Conservation (phyloP, 2,888 invertebrate species). For the Eupithecia exiguata region DNA sequence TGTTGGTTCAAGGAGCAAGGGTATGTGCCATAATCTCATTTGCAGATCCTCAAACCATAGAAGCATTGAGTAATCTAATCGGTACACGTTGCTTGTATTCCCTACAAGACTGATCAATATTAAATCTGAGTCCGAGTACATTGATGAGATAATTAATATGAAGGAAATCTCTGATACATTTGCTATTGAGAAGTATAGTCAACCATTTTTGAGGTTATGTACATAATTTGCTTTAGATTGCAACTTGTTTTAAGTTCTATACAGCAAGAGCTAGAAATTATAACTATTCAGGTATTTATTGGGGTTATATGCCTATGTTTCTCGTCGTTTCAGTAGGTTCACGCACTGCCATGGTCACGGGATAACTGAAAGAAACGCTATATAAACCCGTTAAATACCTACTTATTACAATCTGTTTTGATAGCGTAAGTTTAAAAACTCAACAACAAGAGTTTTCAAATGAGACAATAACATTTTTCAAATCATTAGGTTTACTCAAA, state of each 20-base stretch:
- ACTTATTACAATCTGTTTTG: background rate
- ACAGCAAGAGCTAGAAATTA: background rate
- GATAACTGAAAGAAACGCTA: background rate
- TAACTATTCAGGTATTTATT: background rate
- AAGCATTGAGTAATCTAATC: background rate
- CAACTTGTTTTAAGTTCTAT: background rate
- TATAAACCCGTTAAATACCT: background rate
- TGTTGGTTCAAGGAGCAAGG: slow-evolving; percentile 39
- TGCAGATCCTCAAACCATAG: slow-evolving; percentile 13
- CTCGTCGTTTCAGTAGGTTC: background rate
- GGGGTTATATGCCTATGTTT: background rate
- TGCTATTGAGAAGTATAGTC: background rate
- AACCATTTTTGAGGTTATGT: background rate
- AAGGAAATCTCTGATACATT: background rate
- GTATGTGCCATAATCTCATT: slow-evolving; percentile 27
- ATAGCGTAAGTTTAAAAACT: background rate
- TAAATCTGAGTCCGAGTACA: background rate
- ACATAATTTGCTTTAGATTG: background rate
- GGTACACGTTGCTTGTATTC: background rate
- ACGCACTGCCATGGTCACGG: background rate
- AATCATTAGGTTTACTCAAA: background rate
- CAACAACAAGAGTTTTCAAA: background rate
- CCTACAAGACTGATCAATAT: background rate
- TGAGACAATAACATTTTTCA: background rate
- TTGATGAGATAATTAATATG: background rate